phyloP scores from a whole-genome alignment of 2,888 invertebrate genomes.

The Acleris cristana region DNA sequence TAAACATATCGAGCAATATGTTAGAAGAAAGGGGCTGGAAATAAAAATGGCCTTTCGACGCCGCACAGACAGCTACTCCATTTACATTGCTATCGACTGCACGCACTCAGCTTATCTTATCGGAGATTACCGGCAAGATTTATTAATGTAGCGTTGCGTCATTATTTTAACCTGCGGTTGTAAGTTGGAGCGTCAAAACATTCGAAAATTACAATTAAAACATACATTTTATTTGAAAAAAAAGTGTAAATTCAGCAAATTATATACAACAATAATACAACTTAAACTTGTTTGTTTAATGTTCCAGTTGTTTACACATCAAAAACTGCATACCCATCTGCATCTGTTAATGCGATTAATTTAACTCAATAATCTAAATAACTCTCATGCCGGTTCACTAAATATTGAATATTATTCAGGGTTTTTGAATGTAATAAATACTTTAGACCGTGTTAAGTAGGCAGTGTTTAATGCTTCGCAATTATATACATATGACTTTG shows the following conservation, averaged over 20 bases:
- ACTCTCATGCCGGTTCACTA: too few species aligned
- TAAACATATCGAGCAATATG: too few species aligned
- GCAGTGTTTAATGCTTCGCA: too few species aligned
- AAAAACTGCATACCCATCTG: too few species aligned
- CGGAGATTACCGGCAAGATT: constrained; percentile 34
- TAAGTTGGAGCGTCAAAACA: not conserved
- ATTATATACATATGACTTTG: too few species aligned
- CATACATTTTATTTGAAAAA: not conserved
- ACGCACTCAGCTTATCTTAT: constrained; percentile 31
- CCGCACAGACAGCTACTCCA: constrained; percentile 20
- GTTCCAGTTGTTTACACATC: too few species aligned
- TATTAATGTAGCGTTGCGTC: constrained; percentile 35
- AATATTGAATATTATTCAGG: too few species aligned
- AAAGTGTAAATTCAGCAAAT: not conserved
- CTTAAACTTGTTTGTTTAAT: not conserved
- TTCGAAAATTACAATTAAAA: not conserved
- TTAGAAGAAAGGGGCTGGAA: too few species aligned
- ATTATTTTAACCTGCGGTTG: constrained; percentile 30
- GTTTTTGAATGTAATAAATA: too few species aligned
- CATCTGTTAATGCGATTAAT: too few species aligned
- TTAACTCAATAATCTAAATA: too few species aligned
- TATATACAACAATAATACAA: not conserved
- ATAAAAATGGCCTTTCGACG: constrained; percentile 5
- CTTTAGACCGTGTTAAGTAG: too few species aligned
- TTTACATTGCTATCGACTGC: constrained; percentile 32